A percentile compares a stretch with the other conserved stretches of the same genome.
phyloP scores from a whole-genome alignment of 2,888 invertebrate species.

The Palloptera scutellata region DNA sequence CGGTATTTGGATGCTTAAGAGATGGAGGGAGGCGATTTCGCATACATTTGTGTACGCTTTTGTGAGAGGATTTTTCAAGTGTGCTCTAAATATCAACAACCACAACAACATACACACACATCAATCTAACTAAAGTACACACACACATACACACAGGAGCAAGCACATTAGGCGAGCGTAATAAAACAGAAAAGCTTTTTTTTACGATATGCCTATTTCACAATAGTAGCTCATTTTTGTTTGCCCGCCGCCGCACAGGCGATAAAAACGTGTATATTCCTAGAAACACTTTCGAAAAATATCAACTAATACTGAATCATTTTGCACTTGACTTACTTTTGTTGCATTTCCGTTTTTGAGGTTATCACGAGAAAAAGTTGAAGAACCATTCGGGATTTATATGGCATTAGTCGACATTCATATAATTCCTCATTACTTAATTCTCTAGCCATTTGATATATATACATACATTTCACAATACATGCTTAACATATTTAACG shows the following conservation, averaged over 20 bases:
- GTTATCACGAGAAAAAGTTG: too few relatives aligned
- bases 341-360: too few relatives aligned
- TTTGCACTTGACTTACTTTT: too few relatives aligned
- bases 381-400: too few relatives aligned
- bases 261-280: too few relatives aligned
- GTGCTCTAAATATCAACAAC: neutral
- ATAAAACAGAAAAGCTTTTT: conserved; percentile 7
- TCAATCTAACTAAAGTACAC: neutral
- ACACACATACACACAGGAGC: conserved; percentile 9
- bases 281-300: neutral
- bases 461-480: too few relatives aligned
- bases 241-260: too few relatives aligned
- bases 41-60: neutral
- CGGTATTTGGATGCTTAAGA: conserved; percentile 32
- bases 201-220: neutral
- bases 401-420: too few relatives aligned
- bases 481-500: too few relatives aligned
- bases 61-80: neutral
- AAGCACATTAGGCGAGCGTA: neutral
- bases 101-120: neutral
- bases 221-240: neutral
- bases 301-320: too few relatives aligned
- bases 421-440: too few relatives aligned
- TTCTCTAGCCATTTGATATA: too few relatives aligned
- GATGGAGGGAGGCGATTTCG: conserved; percentile 37